Evolutionary conservation across 2,113 vertebrate species (phyloP).

Genomic region (Theropithecus gelada): DNA sequence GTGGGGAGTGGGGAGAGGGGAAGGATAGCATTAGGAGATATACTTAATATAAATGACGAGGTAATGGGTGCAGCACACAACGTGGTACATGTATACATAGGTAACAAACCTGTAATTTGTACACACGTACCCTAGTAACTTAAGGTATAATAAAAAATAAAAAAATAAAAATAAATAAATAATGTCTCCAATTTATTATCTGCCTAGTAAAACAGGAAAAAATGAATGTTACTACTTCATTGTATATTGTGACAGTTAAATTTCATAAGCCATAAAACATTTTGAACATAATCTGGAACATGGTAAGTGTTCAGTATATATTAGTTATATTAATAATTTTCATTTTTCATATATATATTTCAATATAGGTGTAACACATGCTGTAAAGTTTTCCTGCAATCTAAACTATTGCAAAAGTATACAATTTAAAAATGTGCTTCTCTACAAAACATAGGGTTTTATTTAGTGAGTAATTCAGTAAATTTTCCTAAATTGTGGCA

Average conservation of each 20-base stretch:
- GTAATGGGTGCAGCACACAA: no score
- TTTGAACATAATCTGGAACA: not conserved
- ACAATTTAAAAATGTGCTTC: not conserved
- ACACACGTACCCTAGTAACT: no score
- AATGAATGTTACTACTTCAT: not conserved
- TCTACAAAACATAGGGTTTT: not conserved
- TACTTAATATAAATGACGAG: no score
- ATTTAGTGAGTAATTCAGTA: not conserved
- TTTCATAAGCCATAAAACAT: not conserved
- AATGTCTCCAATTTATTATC: not conserved
- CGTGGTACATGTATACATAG: no score
- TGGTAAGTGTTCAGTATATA: not conserved
- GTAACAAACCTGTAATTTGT: no score
- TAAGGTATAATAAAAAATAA: no score
- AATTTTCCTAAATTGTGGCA: not conserved
- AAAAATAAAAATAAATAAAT: no score
- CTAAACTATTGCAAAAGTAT: no score
- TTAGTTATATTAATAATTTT: not conserved
- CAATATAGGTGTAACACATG: not conserved
- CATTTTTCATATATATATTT: not conserved
- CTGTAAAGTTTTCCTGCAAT: not conserved
- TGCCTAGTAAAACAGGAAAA: not conserved
- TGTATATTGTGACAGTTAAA: not conserved
- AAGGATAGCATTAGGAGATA: no score
- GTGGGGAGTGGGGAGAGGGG: no score